Conservation (phyloP, 2,113 vertebrate genomes). For the Loxodonta africana region DNA sequence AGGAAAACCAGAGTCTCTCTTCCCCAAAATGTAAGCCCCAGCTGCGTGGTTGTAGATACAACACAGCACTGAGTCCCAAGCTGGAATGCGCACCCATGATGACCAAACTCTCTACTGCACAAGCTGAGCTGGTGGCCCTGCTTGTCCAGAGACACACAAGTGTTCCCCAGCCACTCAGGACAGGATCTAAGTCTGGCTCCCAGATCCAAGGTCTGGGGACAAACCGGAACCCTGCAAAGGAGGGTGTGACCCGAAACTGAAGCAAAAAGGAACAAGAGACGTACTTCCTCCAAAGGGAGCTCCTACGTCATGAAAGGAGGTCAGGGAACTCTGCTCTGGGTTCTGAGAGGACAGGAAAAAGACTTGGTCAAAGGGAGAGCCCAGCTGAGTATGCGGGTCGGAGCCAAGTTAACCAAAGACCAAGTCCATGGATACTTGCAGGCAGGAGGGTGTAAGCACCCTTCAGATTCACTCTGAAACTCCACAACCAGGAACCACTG, state of each 20-base stretch:
- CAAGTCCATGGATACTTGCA: background rate
- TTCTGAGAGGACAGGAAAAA: background rate
- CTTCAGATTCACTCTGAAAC: background rate
- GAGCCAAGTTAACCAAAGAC: background rate
- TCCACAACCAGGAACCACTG: background rate
- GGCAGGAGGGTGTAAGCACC: background rate
- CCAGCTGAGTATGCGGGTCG: background rate
- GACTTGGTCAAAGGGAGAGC: background rate
- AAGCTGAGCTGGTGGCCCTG: background rate
- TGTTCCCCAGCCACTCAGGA: background rate
- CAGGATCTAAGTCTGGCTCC: background rate
- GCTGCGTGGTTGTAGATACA: rapidly evolving
- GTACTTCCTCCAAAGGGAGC: background rate
- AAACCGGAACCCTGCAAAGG: background rate
- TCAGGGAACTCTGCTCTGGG: background rate
- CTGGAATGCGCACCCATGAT: background rate
- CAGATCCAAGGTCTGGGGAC: background rate
- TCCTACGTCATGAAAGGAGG: background rate
- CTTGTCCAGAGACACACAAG: background rate
- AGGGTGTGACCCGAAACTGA: background rate
- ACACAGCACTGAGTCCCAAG: background rate
- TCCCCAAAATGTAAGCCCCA: background rate
- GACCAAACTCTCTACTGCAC: background rate
- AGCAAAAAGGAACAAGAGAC: background rate
- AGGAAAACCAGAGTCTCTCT: background rate